Evolutionary conservation across 2,113 vertebrate genomes (phyloP).

Genomic region (Diphyllodes magnificus): DNA sequence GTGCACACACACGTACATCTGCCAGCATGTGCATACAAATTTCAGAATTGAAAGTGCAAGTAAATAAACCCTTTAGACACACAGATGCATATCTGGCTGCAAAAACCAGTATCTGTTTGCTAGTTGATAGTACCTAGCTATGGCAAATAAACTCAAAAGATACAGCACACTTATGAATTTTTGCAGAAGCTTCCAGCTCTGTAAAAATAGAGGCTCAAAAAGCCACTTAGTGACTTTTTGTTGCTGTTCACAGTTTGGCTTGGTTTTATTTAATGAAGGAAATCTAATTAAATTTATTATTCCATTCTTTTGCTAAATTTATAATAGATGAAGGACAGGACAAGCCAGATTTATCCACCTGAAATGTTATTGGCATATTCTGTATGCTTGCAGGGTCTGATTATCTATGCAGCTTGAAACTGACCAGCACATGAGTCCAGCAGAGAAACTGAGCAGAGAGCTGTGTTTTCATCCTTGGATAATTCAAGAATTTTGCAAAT

Average conservation of each 20-base stretch:
- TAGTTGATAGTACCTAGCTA: neutral
- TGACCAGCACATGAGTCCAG: neutral
- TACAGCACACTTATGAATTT: neutral
- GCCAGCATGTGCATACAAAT: neutral
- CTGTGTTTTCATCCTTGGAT: neutral
- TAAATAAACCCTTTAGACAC: neutral
- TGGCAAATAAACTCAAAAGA: neutral
- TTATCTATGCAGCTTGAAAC: neutral
- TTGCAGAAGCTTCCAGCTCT: neutral
- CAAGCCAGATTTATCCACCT: neutral
- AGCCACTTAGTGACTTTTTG: neutral
- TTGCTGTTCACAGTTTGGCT: neutral
- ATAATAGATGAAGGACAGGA: neutral
- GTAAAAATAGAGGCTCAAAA: neutral
- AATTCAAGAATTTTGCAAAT: neutral
- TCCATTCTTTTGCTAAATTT: neutral
- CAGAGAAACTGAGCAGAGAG: neutral
- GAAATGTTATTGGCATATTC: neutral
- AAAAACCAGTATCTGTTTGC: neutral
- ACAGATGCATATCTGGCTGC: neutral
- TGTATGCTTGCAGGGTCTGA: neutral
- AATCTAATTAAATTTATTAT: neutral
- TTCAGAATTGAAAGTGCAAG: neutral
- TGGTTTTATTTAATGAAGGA: neutral
- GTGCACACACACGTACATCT: fast-evolving